Evolutionary conservation across 2,113 vertebrate species (phyloP).

Genomic region (Cyphomyrus plagiostoma): DNA sequence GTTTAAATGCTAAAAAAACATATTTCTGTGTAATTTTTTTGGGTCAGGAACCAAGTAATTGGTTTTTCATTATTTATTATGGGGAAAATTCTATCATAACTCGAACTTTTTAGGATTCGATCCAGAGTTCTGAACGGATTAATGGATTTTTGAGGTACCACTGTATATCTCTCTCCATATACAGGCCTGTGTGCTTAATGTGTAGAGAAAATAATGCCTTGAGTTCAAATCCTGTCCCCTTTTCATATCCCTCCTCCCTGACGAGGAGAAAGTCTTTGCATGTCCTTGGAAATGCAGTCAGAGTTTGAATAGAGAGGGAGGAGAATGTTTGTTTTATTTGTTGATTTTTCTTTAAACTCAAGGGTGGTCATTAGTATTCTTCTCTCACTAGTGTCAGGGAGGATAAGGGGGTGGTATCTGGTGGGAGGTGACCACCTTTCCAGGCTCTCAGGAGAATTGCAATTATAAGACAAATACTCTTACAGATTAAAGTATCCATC

Average conservation of each 20-base stretch:
- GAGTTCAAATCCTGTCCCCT: not conserved
- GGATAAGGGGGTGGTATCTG: slow-evolving; percentile 32
- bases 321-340: slow-evolving; percentile 22
- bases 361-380: slow-evolving; percentile 62
- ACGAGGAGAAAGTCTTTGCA: slow-evolving; percentile 23
- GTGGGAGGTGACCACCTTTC: slow-evolving; percentile 14
- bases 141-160: too few species aligned
- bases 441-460: not conserved
- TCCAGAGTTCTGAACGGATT: too few species aligned
- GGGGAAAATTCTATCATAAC: too few species aligned
- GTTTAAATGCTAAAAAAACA: too few species aligned
- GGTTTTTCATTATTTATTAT: too few species aligned
- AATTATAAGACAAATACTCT: not conserved
- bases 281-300: slow-evolving; percentile 60
- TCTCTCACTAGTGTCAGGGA: slow-evolving; percentile 50
- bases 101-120: too few species aligned
- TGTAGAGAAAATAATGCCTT: not conserved
- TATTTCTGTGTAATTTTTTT: too few species aligned
- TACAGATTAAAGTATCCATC: not conserved
- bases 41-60: too few species aligned
- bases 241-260: not conserved
- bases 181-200: not conserved
- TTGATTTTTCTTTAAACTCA: slow-evolving; percentile 28
- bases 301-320: slow-evolving; percentile 39
- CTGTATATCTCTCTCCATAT: not conserved